Evolutionary conservation across 2,888 invertebrate species (phyloP).

Genomic region (Orthonevra nobilis): DNA sequence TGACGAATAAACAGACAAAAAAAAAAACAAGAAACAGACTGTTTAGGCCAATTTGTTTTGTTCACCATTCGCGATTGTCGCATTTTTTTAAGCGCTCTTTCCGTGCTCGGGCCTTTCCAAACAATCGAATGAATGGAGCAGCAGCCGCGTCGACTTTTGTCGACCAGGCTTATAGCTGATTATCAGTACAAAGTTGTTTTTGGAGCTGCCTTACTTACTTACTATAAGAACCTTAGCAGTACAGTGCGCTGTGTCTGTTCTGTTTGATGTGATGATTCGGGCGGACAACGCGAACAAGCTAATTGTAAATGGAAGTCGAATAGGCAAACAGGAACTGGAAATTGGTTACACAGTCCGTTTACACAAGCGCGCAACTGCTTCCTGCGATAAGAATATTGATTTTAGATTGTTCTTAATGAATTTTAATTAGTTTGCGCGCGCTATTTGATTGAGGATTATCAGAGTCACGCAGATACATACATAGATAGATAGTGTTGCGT

Average conservation of each 20-base stretch:
- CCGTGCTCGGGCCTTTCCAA: no score
- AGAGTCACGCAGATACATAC: neutral
- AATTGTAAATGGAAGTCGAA: constrained; percentile 68
- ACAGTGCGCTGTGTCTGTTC: neutral
- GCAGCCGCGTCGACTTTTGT: constrained; percentile 18
- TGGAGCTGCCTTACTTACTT: no score
- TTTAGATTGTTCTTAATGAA: constrained; percentile 71
- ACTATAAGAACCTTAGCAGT: no score
- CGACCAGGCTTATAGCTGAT: constrained; percentile 58
- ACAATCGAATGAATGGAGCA: constrained; percentile 30
- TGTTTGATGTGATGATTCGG: neutral
- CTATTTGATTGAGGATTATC: constrained; percentile 58
- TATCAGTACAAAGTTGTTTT: constrained; percentile 31
- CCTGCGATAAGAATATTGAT: constrained; percentile 70
- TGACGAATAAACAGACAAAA: constrained; percentile 19
- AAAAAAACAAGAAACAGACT: constrained; percentile 28
- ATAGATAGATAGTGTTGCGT: neutral
- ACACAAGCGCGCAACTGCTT: constrained; percentile 60
- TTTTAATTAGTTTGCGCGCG: constrained; percentile 66
- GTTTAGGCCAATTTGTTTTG: constrained; percentile 22
- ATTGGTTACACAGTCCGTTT: constrained; percentile 66
- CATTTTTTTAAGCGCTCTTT: no score
- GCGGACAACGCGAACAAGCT: constrained; percentile 28
- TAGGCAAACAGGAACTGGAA: constrained; percentile 68
- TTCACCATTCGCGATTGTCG: constrained; percentile 47